Conservation (phyloP, 2,888 invertebrate species). For the Drosophila buzzatii region DNA sequence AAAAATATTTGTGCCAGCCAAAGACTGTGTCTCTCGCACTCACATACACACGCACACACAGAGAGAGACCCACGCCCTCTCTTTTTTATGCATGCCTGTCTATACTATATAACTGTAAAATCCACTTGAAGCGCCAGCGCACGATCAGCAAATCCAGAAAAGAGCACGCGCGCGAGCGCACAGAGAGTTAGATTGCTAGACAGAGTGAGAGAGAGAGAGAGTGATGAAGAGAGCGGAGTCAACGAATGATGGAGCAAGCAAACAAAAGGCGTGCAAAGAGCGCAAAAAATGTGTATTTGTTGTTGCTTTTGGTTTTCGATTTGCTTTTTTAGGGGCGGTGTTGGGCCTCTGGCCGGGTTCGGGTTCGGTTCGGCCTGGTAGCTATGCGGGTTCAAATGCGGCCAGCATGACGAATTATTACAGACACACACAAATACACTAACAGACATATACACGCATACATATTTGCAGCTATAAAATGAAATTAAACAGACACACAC, state of each 20-base stretch:
- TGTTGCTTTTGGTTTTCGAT: constrained; percentile 16
- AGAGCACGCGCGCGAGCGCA: constrained; percentile 15
- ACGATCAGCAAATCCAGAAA: constrained; percentile 55
- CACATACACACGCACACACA: constrained; percentile 7
- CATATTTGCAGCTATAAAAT: constrained; percentile 43
- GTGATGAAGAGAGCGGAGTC: background rate
- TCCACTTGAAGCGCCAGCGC: constrained; percentile 67
- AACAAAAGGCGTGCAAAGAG: constrained; percentile 35
- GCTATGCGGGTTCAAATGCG: constrained; percentile 78
- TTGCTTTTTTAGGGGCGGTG: constrained; percentile 74
- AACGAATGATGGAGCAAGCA: background rate
- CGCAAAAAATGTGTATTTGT: constrained; percentile 13
- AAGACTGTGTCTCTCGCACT: constrained; percentile 35
- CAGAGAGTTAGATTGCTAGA: constrained; percentile 35
- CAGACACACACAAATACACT: constrained; percentile 50
- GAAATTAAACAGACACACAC: constrained; percentile 54
- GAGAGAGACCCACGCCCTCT: constrained; percentile 12
- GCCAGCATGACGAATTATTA: constrained; percentile 80
- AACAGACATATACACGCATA: constrained; percentile 15
- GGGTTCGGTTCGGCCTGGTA: constrained; percentile 50
- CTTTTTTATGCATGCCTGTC: constrained; percentile 22
- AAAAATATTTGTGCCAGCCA: constrained; percentile 77
- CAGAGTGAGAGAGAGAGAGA: background rate
- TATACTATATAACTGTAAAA: constrained; percentile 74
- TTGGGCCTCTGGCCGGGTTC: constrained; percentile 59